Percentiles rank a stretch among this genome's conserved stretches.
Conservation (phyloP, 2,797 vertebrate genomes). For the Poecilia picta region DNA sequence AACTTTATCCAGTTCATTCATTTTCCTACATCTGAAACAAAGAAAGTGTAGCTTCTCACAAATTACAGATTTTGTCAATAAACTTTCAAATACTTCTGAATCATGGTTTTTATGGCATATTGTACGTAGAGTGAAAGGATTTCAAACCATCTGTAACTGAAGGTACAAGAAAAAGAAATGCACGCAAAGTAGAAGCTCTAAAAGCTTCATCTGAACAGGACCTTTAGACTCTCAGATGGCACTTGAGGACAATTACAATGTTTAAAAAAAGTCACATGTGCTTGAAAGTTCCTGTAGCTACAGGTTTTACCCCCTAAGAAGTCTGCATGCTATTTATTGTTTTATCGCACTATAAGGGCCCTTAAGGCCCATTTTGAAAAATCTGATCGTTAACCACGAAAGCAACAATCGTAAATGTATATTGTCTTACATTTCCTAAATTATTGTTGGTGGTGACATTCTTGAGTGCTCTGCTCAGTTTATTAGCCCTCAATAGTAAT, state of each 20-base stretch:
- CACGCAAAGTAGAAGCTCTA: neutral
- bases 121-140: neutral
- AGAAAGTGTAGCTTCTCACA: neutral
- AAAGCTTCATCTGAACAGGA: neutral
- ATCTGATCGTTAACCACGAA: neutral
- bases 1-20: constrained; percentile 6
- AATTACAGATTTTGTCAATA: constrained; percentile 1
- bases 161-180: neutral
- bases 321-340: neutral
- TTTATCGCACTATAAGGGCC: neutral
- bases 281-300: neutral
- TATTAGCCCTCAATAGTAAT: neutral
- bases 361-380: neutral
- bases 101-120: neutral
- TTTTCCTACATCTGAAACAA: neutral
- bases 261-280: neutral
- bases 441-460: neutral
- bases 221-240: neutral
- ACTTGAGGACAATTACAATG: neutral
- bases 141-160: neutral
- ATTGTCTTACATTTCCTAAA: neutral
- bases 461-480: neutral
- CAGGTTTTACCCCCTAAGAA: neutral
- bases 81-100: neutral
- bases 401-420: neutral